A percentile compares a stretch with the other conserved stretches of the same genome.
phyloP scores from a whole-genome alignment of 2,113 vertebrate genomes.

The Chaenogobius annularis region DNA sequence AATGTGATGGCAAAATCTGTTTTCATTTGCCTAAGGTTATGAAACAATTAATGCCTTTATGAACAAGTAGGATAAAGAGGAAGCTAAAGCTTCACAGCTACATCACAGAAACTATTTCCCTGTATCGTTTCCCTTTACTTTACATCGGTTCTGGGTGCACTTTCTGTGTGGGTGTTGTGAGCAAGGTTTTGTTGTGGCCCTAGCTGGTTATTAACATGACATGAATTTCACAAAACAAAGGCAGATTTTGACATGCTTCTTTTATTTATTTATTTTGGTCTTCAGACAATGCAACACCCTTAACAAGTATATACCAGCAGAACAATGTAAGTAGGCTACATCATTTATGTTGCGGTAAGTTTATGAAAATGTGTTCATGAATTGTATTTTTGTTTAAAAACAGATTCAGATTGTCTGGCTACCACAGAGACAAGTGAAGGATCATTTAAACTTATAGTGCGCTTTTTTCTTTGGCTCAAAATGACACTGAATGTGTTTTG shows the following conservation, averaged over 20 bases:
- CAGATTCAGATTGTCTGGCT: too few species aligned
- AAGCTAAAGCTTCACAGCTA: too few species aligned
- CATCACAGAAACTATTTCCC: not conserved
- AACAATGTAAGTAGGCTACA: too few species aligned
- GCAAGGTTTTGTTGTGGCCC: not conserved
- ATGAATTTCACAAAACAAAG: not conserved
- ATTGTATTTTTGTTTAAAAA: too few species aligned
- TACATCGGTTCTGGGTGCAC: not conserved
- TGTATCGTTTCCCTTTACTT: not conserved
- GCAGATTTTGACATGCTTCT: not conserved
- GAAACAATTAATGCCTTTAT: not conserved
- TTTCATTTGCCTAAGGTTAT: not conserved
- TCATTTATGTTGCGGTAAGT: too few species aligned
- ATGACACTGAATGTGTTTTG: not conserved
- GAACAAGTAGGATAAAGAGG: too few species aligned
- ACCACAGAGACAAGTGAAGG: too few species aligned
- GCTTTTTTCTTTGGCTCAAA: not conserved
- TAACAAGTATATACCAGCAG: too few species aligned
- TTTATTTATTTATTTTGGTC: too few species aligned
- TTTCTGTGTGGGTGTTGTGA: not conserved
- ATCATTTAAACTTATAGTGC: not conserved
- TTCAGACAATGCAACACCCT: too few species aligned
- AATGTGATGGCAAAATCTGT: not conserved
- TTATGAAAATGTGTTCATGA: too few species aligned
- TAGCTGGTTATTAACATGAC: not conserved